phyloP scores from a whole-genome alignment of 2,888 invertebrate species.

The Synanthedon vespiformis region DNA sequence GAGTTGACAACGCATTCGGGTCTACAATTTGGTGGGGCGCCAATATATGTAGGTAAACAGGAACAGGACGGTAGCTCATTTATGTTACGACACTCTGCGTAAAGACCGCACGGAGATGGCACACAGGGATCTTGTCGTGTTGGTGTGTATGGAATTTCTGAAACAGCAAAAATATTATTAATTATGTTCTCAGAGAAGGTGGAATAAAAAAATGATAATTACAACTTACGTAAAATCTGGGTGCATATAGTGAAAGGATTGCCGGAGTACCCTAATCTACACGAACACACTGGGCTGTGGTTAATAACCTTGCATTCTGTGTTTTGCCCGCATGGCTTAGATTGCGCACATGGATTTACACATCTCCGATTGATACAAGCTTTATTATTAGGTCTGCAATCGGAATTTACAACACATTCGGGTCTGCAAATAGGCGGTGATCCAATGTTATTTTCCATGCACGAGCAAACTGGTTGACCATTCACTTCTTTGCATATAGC shows the following conservation, averaged over 20 bases:
- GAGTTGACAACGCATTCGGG: slow-evolving; percentile 76
- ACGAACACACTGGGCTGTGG: slow-evolving; percentile 80
- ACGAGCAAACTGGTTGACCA: slow-evolving; percentile 78
- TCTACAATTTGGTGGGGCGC: slow-evolving; percentile 74
- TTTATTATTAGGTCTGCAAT: slow-evolving; percentile 73
- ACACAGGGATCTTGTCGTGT: slow-evolving; percentile 74
- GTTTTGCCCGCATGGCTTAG: slow-evolving; percentile 75
- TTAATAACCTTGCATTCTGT: slow-evolving; percentile 77
- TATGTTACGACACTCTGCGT: slow-evolving; percentile 79
- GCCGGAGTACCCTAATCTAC: slow-evolving; percentile 75
- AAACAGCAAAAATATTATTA: background rate
- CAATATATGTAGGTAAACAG: slow-evolving; percentile 74
- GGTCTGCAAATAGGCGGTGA: slow-evolving; percentile 74
- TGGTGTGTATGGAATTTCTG: slow-evolving; percentile 37
- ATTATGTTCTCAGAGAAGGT: background rate
- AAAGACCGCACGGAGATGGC: slow-evolving; percentile 80
- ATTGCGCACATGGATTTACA: slow-evolving; percentile 76
- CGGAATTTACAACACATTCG: slow-evolving; percentile 75
- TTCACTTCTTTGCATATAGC: slow-evolving; percentile 80
- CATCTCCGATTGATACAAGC: slow-evolving; percentile 79
- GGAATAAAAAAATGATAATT: too few relatives aligned
- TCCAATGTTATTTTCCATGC: slow-evolving; percentile 75
- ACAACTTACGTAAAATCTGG: slow-evolving; percentile 65
- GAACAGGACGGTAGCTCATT: slow-evolving; percentile 79
- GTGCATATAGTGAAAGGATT: slow-evolving; percentile 76